These are phyloP conservation scores for Asobara japonica DNA, from an alignment of 1,140 invertebrate species.

Conservation along the genomic window DNA sequence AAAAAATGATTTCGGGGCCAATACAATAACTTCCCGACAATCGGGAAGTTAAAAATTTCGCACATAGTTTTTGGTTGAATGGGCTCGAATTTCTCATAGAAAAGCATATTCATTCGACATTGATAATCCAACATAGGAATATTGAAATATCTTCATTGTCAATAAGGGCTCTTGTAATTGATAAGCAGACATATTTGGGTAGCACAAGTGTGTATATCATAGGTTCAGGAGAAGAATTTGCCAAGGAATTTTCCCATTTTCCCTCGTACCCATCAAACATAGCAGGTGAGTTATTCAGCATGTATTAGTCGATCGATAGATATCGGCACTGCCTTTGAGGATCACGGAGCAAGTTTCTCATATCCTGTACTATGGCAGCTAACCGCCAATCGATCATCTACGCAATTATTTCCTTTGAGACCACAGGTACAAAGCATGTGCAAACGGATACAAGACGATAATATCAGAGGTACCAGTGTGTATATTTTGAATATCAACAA, in stretches of 20 bases:
- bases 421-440: conserved; percentile 7
- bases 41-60: background rate
- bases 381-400: conserved; percentile 16
- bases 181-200: background rate
- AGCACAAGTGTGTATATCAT: background rate
- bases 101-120: background rate
- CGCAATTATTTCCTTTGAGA: conserved; percentile 26
- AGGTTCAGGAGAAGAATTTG: conserved; percentile 19
- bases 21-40: too few species aligned
- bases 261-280: too few species aligned
- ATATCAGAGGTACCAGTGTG: background rate
- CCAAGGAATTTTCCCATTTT: conserved; percentile 24
- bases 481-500: background rate
- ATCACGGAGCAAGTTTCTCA: conserved; percentile 22
- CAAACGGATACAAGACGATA: conserved; percentile 12
- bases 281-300: conserved; percentile 17
- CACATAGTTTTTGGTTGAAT: background rate
- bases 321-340: conserved; percentile 29
- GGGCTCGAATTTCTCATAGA: background rate
- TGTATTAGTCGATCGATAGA: conserved; percentile 26
- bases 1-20: too few species aligned
- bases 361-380: conserved; percentile 12
- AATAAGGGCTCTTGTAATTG: background rate
- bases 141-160: background rate
- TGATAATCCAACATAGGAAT: background rate